phyloP scores from a whole-genome alignment of 2,888 invertebrate species.

The Listrodromus nycthemerus region DNA sequence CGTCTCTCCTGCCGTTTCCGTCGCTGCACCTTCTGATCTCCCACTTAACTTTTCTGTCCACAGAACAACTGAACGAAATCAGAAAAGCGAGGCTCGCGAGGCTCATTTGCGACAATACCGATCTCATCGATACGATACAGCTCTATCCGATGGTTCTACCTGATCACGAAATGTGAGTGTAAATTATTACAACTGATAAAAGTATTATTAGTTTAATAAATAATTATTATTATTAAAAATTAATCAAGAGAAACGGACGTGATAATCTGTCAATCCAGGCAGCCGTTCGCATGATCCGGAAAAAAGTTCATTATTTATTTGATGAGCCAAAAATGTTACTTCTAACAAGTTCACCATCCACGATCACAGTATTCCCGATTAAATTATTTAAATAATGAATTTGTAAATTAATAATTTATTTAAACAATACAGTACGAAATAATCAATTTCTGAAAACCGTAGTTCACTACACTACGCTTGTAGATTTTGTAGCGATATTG shows the following conservation, averaged over 20 bases:
- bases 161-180: constrained; percentile 95
- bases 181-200: no score
- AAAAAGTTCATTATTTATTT: constrained; percentile 22
- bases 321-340: constrained; percentile 7
- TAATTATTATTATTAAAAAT: no score
- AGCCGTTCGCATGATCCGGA: not conserved
- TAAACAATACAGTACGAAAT: not conserved
- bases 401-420: not conserved
- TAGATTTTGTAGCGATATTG: no score
- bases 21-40: not conserved
- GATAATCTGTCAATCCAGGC: not conserved
- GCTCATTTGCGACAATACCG: constrained; percentile 96
- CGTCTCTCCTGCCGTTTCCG: not conserved
- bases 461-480: no score
- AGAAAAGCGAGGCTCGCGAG: constrained; percentile 92
- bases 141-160: constrained; percentile 96
- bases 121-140: constrained; percentile 95
- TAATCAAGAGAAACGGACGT: not conserved
- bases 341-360: not conserved
- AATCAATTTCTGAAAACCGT: no score
- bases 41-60: constrained; percentile 20
- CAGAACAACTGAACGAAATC: constrained; percentile 93
- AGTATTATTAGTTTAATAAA: no score
- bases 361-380: not conserved
- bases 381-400: not conserved